Percentiles rank a stretch among this genome's conserved stretches.
phyloP scores from a whole-genome alignment of 37 sponge, comb jelly and placozoan genomes.

The Halisarca cf. caerulea region DNA sequence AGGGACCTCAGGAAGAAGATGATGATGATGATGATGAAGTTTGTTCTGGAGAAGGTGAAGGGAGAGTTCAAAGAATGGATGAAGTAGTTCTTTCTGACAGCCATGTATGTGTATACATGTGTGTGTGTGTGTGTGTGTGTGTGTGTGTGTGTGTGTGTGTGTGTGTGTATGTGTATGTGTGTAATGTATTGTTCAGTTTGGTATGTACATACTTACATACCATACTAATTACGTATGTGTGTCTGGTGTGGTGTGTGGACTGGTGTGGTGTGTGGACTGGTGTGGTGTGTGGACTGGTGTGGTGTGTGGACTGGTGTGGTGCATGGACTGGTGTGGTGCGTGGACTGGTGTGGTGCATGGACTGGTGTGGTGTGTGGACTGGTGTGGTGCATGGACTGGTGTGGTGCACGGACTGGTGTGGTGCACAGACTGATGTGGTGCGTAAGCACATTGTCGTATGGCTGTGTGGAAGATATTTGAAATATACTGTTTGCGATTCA shows the following conservation, averaged over 20 bases:
- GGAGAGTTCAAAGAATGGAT: neutral
- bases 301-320: no score
- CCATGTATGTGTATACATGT: neutral
- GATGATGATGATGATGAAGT: neutral
- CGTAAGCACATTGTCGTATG: no score
- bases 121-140: conserved; percentile 38
- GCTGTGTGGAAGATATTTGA: no score
- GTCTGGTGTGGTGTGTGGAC: conserved; percentile 26
- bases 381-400: no score
- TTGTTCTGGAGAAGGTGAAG: neutral
- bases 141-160: conserved; percentile 44
- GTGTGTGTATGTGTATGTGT: conserved; percentile 38
- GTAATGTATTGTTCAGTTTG: neutral
- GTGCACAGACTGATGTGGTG: no score
- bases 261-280: no score
- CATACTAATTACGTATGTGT: conserved; percentile 16
- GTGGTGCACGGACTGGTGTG: no score
- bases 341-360: no score
- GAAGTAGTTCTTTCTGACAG: neutral
- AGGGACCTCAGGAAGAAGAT: neutral
- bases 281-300: no score
- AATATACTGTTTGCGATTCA: neutral
- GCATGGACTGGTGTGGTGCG: no score
- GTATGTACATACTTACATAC: conserved; percentile 12
- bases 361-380: no score